These are phyloP conservation scores for Pristionchus japonicus DNA, from an alignment of 2,888 invertebrate genomes.

Conservation along the genomic window DNA sequence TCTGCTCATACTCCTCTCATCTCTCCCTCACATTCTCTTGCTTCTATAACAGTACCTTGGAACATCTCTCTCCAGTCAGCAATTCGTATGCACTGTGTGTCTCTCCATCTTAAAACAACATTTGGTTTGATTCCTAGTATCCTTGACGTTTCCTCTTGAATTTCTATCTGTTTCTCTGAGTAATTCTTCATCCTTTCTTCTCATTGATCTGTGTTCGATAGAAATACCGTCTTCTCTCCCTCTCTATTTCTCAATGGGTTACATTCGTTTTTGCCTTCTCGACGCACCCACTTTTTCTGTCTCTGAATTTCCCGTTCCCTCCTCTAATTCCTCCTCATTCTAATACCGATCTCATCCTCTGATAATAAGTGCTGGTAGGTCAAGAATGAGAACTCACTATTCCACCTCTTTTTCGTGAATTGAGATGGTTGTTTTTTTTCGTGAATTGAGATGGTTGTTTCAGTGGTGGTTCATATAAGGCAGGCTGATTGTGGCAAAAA, in stretches of 20 bases:
- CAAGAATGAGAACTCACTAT: not conserved
- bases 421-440: too few relatives aligned
- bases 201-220: not conserved
- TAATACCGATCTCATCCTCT: not conserved
- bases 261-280: not conserved
- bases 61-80: not conserved
- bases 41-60: not conserved
- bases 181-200: not conserved
- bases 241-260: not conserved
- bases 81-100: not conserved
- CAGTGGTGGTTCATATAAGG: not conserved
- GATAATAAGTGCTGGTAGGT: slow-evolving; percentile 19
- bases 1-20: not conserved
- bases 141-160: not conserved
- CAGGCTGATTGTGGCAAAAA: not conserved
- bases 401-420: not conserved
- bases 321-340: not conserved
- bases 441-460: not conserved
- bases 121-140: not conserved
- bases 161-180: not conserved
- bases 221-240: not conserved
- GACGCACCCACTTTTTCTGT: not conserved
- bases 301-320: not conserved
- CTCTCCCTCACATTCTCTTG: not conserved
- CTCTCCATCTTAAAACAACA: not conserved